Evolutionary conservation across 2,797 vertebrate genomes (phyloP).

Genomic region (Tapirus indicus): DNA sequence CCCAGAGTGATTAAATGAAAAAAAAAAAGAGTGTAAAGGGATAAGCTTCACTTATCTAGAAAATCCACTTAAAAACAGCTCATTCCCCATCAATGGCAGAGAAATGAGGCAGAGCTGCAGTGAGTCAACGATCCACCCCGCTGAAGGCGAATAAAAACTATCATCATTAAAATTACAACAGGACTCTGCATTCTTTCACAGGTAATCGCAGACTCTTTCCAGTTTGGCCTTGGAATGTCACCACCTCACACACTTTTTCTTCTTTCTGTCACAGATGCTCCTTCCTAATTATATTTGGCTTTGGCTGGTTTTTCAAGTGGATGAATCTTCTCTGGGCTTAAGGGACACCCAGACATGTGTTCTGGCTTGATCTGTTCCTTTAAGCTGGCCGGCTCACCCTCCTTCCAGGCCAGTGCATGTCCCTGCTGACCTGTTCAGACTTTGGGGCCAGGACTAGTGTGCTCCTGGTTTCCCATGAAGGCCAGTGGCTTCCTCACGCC

Average conservation of each 20-base stretch:
- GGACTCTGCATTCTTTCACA: neutral
- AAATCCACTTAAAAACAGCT: constrained; percentile 66
- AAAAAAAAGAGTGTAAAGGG: constrained; percentile 37
- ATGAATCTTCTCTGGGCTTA: neutral
- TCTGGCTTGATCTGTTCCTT: neutral
- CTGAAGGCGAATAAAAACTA: constrained; percentile 43
- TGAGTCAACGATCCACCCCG: neutral
- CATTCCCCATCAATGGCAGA: constrained; percentile 50
- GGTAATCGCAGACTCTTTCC: neutral
- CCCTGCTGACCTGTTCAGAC: neutral
- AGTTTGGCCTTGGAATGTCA: neutral
- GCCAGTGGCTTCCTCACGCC: neutral
- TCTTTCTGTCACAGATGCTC: neutral
- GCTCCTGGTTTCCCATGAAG: rapidly evolving
- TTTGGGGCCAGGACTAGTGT: neutral
- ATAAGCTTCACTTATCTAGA: constrained; percentile 65
- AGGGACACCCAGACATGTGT: neutral
- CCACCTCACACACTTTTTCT: neutral
- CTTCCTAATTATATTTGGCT: constrained; percentile 54
- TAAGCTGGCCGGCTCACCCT: neutral
- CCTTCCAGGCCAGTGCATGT: neutral
- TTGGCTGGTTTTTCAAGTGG: constrained; percentile 13
- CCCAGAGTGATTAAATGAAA: neutral
- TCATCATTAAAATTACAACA: neutral
- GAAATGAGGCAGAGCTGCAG: constrained; percentile 48